These are phyloP conservation scores for Notothenia rossii DNA, from an alignment of 2,113 vertebrate species.

Conservation along the genomic window DNA sequence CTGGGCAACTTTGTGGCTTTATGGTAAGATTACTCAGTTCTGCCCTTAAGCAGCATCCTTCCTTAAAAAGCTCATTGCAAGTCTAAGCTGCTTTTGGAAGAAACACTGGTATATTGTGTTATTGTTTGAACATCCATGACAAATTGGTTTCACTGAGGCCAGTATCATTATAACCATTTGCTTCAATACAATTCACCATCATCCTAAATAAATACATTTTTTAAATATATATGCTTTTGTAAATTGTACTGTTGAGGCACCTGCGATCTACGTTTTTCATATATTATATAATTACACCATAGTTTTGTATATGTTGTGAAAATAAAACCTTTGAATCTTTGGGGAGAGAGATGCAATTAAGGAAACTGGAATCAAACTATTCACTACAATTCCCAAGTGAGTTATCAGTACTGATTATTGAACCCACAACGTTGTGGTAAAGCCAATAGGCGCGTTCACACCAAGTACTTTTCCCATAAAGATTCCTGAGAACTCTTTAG, in stretches of 20 bases:
- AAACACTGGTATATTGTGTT: background rate
- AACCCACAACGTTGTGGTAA: background rate
- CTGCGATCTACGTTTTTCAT: no score
- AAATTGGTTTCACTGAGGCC: constrained; percentile 14
- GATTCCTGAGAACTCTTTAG: no score
- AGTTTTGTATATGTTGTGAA: no score
- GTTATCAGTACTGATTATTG: background rate
- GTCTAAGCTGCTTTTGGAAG: background rate
- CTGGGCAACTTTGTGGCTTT: background rate
- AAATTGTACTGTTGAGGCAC: no score
- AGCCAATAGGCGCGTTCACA: background rate
- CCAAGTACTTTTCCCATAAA: no score
- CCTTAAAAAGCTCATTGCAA: constrained; percentile 4
- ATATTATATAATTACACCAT: no score
- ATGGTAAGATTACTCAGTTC: background rate
- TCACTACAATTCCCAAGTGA: background rate
- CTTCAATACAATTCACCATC: background rate
- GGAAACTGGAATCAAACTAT: background rate
- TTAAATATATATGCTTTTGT: no score
- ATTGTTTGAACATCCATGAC: constrained; percentile 9
- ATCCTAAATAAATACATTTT: background rate
- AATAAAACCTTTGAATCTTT: no score
- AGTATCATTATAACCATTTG: background rate
- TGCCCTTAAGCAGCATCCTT: background rate
- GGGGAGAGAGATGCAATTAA: background rate